Evolutionary conservation across 2,113 vertebrate genomes (phyloP), one percentile per base, ranked within the genome.

Genomic region (Eubucco bourcierii): DNA sequence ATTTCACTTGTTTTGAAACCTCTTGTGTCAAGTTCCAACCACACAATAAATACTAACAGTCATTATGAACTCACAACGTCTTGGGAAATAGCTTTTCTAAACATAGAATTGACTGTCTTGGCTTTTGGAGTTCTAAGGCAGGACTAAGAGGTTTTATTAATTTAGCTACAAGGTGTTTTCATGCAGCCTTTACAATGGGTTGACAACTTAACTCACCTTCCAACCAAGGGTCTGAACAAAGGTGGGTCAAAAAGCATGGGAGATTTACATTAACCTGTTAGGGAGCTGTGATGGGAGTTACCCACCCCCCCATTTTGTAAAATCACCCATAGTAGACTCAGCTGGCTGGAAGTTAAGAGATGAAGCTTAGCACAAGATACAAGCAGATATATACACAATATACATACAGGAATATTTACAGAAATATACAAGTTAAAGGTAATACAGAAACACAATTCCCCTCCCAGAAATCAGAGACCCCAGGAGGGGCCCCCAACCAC

Each of bases 201-300:
- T 33, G 71, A 10, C 70, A 58, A 2, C 11, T 25, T 33, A 39
- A 37, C 50, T 50, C 68, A n/a, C n/a, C 75, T 96, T 86, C 80
- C 80, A 58, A 70, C 71, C 68, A 63, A 28, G 15, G 34, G 50
- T 60, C 50, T 21, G 63, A 53, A 75, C 23, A 50, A 76, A 61
- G 90, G 85, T 84, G 72, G 65, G 60, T 65, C 86, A 83, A 33
- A 39, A 76, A 84, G 89, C 92, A 93, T 14, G 24, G 58, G 93
- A 93, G 84, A 95, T 78, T 90, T 66, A 90, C 83, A 96, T 79
- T 92, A 90, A 94, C 84, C 72, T 80, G 90, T 80, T 88, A 83
- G 31, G 25, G 81, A 39, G 37, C 9, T 39, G 37, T 39, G 37
- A 39, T 39, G 37, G 37, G 37, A 39, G 37, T 39, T 39, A 10